phyloP scores from a whole-genome alignment of 92 coral and sea anemone species.

The Palythoa grandis region DNA sequence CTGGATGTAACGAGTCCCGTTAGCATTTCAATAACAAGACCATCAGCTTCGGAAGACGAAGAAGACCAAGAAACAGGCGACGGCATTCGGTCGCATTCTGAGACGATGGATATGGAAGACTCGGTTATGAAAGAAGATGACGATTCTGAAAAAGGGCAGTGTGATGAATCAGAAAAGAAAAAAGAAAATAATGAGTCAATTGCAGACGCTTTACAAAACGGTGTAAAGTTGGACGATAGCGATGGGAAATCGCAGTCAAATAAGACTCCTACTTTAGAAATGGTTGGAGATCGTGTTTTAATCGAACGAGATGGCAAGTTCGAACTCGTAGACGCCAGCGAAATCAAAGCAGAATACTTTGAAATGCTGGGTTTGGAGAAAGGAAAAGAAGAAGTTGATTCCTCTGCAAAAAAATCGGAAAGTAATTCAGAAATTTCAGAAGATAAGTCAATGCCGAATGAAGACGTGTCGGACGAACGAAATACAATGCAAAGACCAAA shows the following conservation, averaged over 20 bases:
- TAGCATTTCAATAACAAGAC: constrained; percentile 72
- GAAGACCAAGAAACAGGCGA: constrained; percentile 41
- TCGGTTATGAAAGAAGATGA: constrained; percentile 47
- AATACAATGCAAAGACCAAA: constrained; percentile 73
- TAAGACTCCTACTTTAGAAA: constrained; percentile 72
- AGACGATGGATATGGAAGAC: constrained; percentile 55
- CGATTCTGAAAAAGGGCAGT: constrained; percentile 46
- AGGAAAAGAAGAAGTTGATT: constrained; percentile 43
- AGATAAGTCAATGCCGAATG: constrained; percentile 6
- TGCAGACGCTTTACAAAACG: constrained; percentile 58
- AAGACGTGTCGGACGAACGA: constrained; percentile 27
- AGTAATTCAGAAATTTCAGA: constrained; percentile 16
- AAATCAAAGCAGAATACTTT: constrained; percentile 96
- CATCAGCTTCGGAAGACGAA: constrained; percentile 77
- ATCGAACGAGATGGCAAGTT: constrained; percentile 97
- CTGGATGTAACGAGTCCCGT: constrained; percentile 60
- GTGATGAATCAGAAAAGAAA: constrained; percentile 36
- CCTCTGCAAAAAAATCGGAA: constrained; percentile 38
- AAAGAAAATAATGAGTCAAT: constrained; percentile 52
- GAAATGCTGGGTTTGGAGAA: constrained; percentile 89
- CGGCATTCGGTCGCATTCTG: constrained; percentile 20
- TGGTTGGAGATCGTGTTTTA: constrained; percentile 90
- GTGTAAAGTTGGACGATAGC: constrained; percentile 51
- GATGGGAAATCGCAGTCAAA: background rate
- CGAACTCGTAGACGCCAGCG: constrained; percentile 96